phyloP scores from a whole-genome alignment of 2,888 invertebrate genomes.

The Augiades crinisus region DNA sequence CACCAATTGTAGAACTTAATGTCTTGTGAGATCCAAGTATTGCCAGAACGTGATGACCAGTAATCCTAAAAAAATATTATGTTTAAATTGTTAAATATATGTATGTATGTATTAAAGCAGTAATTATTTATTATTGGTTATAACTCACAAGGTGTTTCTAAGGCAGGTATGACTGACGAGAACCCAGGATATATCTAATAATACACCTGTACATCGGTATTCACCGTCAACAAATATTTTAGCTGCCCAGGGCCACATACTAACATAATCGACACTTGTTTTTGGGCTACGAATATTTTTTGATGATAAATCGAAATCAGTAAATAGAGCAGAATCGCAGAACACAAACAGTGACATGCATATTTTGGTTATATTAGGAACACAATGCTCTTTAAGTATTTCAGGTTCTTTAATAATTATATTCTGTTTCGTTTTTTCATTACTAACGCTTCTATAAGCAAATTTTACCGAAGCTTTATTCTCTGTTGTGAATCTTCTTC shows the following conservation, averaged over 20 bases:
- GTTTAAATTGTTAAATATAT: too few relatives aligned
- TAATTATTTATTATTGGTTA: neutral
- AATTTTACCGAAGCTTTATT: constrained; percentile 52
- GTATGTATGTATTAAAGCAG: neutral
- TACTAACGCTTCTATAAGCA: constrained; percentile 45
- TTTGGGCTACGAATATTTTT: constrained; percentile 43
- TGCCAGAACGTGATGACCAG: constrained; percentile 81
- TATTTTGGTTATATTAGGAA: constrained; percentile 68
- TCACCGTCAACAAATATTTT: constrained; percentile 86
- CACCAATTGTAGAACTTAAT: constrained; percentile 80
- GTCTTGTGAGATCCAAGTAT: constrained; percentile 85
- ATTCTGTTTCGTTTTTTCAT: constrained; percentile 41
- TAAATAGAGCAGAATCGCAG: constrained; percentile 72
- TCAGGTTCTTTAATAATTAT: constrained; percentile 58
- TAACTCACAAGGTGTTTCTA: constrained; percentile 58
- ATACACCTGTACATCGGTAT: constrained; percentile 85
- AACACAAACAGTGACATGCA: constrained; percentile 79
- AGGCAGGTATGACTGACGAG: constrained; percentile 81
- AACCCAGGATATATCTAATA: constrained; percentile 86
- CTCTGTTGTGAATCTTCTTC: constrained; percentile 45
- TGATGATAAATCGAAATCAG: constrained; percentile 51
- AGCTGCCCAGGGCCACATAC: constrained; percentile 87
- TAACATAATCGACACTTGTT: constrained; percentile 35
- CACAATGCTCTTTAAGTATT: constrained; percentile 65
- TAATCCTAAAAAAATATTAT: constrained; percentile 72